Evolutionary conservation across 2,888 invertebrate genomes (phyloP), one percentile per base, ranked within the genome.

Genomic region (Caenorhabditis sp.): DNA sequence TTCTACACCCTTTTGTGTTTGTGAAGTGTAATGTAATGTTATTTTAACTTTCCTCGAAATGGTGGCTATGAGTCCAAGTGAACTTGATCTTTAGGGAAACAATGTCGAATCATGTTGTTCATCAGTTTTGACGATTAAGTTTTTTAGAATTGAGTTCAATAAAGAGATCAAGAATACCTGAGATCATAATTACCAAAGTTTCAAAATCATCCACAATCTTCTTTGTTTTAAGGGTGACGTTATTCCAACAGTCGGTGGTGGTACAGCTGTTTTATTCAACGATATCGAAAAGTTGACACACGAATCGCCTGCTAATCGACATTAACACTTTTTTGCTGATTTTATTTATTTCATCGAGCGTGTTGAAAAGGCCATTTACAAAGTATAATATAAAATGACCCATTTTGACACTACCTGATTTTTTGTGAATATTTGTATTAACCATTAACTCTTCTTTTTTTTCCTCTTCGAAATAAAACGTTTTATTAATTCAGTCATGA

Each of bases 211-310:
- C n/a, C n/a, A n/a, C n/a, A n/a, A n/a, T n/a, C n/a, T n/a, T n/a
- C n/a, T n/a, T 26, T 52, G 58, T 31, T 77, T 88, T 49, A 83
- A 93, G 92, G 97, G 93, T 17, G 94, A 97, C 88, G 93, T 97
- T 2, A 91, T 96, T 1, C 95, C 94, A 0, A 97, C 97, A 0
- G 92, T 93, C 67, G 93, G 94, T 1, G 97, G 97, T 0, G 97
- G 99, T 0, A 94, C 95, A 0, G 95, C 97, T 87, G 91, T 97
- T 0, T 92, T 96, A 27, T 95, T 97, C 88, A 93, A 94, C 83
- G 97, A 97, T 89, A 93, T 97, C 0, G 97, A 99, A 60, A 73
- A 58, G n/a, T 70, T 84, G 25, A 77, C 77, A n/a, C 85, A 85
- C 50, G 79, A 81, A 43, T 56, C 56, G 8, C 56, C 26, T 17